Base-by-base conservation (phyloP, 1,140 invertebrate species). In the Schlechtendalia chinensis region DNA sequence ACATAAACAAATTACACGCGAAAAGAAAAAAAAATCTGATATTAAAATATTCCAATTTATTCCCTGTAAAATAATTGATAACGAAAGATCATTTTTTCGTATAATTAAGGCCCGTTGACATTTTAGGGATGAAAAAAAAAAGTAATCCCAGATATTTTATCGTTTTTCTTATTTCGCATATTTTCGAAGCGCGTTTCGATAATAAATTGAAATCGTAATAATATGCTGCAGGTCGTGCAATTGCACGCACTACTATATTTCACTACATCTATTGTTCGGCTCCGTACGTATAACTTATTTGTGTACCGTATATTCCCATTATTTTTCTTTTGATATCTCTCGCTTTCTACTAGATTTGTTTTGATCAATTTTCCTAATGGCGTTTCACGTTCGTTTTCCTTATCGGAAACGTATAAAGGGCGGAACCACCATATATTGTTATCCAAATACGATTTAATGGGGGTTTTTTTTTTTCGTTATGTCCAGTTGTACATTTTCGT, bases 301-400 rank as follows among this genome's bases (percentile, higher is more conserved):
- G 22, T 50, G 27, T 5, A n/a, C 50, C 47, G 4, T 45, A 4
- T 45, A 45, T 50, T 12, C 24, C 17, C 14, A 27, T 77, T 59
- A 10, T 77, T 50, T 79, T 61, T 61, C 12, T 22, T 50, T 59
- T 61, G 61, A 50, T 27, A 22, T 79, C 61, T 79, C 75, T 79
- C 47, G 29, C 75, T 79, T 79, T 79, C 75, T 79, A 79, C 75
- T 79, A 79, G 75, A 79, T 79, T 79, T 79, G 58, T 79, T 79
- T 47, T 29, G 75, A 79, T 61, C 75, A 63, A 61, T 79, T 79
- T 79, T 50, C 75, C 22, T 79, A 79, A 59, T 79, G 56, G 56
- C 12, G 3, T 75, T 58, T 27, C 3, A 12, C 24, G 24, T 53
- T 24, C 69, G 17, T 72, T 53, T 69, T 47, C 19, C 45, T 69